Evolutionary conservation across 1,140 invertebrate species (phyloP).

Genomic region (Papilio helenus): DNA sequence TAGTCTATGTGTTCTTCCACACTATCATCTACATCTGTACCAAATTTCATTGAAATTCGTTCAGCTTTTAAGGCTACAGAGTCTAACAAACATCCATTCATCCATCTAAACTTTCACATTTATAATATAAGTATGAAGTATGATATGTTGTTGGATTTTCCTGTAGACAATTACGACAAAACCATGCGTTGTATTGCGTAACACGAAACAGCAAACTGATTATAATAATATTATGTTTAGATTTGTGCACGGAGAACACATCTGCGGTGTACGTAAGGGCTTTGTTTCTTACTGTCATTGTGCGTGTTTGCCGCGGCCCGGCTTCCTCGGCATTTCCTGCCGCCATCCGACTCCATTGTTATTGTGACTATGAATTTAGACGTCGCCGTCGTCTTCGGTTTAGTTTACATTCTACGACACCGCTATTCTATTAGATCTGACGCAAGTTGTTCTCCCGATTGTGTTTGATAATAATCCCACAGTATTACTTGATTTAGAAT

Average conservation of each 20-base stretch:
- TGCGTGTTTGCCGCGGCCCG: constrained; percentile 60
- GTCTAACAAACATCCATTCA: too few relatives aligned
- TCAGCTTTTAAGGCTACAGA: too few relatives aligned
- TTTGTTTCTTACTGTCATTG: constrained; percentile 68
- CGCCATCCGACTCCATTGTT: constrained; percentile 56
- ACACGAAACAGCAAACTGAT: not conserved
- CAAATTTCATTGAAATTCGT: too few relatives aligned
- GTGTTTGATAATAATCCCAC: constrained; percentile 21
- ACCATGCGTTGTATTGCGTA: not conserved
- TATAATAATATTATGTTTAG: constrained; percentile 36
- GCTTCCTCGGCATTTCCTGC: constrained; percentile 73
- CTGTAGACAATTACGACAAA: not conserved
- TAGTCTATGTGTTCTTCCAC: too few relatives aligned
- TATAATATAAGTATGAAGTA: too few relatives aligned
- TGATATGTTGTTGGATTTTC: too few relatives aligned
- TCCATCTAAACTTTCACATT: too few relatives aligned
- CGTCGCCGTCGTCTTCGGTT: constrained; percentile 42
- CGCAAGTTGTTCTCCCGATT: constrained; percentile 24
- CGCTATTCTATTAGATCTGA: constrained; percentile 10
- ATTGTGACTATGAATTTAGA: constrained; percentile 51
- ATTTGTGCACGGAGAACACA: constrained; percentile 33
- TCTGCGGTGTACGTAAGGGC: constrained; percentile 34
- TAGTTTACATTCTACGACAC: constrained; percentile 50
- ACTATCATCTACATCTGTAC: too few relatives aligned
- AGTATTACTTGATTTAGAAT: not conserved